These are phyloP conservation scores for Onychostoma macrolepis DNA, from an alignment of 2,113 vertebrate genomes.

Conservation along the genomic window DNA sequence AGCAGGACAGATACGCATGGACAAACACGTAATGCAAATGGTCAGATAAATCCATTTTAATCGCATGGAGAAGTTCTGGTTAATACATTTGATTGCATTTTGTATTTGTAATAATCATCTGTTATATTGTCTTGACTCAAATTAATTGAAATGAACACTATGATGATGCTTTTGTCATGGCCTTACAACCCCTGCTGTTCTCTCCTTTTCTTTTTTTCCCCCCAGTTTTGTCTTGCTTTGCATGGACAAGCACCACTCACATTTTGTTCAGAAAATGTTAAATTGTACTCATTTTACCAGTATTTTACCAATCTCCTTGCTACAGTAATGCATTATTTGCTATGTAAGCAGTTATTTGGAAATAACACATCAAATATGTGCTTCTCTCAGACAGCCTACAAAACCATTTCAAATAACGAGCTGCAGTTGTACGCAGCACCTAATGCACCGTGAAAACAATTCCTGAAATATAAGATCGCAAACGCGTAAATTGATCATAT, in stretches of 20 bases:
- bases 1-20: background rate
- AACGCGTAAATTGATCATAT: background rate
- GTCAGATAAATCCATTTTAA: constrained; percentile 7
- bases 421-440: background rate
- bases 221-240: background rate
- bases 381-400: background rate
- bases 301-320: background rate
- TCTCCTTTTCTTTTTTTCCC: background rate
- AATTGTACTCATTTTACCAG: background rate
- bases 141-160: constrained; percentile 6
- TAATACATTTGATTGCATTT: constrained; percentile 9
- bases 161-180: constrained; percentile 4
- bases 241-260: background rate
- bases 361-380: constrained; percentile 8
- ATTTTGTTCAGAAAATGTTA: background rate
- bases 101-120: background rate
- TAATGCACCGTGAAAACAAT: constrained; percentile 27
- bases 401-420: background rate
- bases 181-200: background rate
- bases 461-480: background rate
- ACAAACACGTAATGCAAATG: background rate
- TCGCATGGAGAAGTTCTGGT: background rate
- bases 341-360: constrained; percentile 3
- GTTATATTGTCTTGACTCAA: background rate
- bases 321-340: constrained; percentile 2